Conservation (phyloP, 2,113 vertebrate genomes). For the Leucoraja erinaceus region DNA sequence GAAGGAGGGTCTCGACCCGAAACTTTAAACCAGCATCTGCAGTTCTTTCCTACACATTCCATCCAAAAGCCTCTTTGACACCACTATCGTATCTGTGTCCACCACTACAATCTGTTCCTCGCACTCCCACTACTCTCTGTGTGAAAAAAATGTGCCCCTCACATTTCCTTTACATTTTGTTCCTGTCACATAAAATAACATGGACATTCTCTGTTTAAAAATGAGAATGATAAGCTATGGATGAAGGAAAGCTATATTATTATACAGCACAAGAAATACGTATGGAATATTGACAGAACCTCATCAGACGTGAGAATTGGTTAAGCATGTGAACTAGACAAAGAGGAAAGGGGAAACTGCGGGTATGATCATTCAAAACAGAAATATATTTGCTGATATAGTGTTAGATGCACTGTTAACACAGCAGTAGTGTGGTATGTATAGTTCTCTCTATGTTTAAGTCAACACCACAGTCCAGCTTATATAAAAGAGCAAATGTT, state of each 20-base stretch:
- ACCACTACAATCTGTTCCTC: no score
- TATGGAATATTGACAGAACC: background rate
- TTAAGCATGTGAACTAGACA: background rate
- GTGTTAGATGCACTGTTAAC: background rate
- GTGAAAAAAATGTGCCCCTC: no score
- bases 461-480: background rate
- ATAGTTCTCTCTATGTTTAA: background rate
- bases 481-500: background rate
- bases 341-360: background rate
- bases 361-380: background rate
- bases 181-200: no score
- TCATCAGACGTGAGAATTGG: background rate
- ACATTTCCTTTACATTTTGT: no score
- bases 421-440: slow-evolving; percentile 16
- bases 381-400: background rate
- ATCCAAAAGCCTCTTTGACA: no score
- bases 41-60: no score
- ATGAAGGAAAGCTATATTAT: background rate
- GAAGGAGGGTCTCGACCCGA: no score
- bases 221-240: background rate
- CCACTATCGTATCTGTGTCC: no score
- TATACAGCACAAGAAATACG: background rate
- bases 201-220: background rate
- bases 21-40: no score
- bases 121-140: no score